phyloP scores from a whole-genome alignment of 2,113 vertebrate genomes.

The Cinclus cinclus region DNA sequence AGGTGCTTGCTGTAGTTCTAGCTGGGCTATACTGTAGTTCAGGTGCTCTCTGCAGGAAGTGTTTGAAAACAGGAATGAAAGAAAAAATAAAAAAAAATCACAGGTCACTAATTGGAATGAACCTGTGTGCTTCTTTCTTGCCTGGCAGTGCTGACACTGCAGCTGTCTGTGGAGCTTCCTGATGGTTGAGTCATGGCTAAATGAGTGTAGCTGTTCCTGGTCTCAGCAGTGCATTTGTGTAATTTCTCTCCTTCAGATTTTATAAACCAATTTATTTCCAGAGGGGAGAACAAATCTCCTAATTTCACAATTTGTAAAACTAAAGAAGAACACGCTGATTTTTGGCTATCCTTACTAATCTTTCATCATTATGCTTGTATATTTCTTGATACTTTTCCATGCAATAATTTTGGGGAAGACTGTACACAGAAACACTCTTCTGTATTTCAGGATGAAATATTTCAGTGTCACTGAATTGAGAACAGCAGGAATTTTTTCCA shows the following conservation, averaged over 20 bases:
- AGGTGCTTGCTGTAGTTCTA: neutral
- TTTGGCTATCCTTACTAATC: neutral
- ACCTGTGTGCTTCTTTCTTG: neutral
- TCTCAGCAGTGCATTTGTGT: neutral
- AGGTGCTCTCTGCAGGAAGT: neutral
- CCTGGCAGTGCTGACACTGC: neutral
- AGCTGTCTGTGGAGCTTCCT: neutral
- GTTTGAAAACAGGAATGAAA: neutral
- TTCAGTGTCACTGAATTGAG: neutral
- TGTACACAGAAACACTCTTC: neutral
- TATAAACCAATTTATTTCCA: neutral
- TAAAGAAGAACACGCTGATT: neutral
- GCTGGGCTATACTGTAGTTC: neutral
- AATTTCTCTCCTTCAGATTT: neutral
- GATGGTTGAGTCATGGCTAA: neutral
- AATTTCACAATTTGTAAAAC: neutral
- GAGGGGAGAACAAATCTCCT: neutral
- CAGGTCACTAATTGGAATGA: neutral
- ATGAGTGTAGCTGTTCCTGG: neutral
- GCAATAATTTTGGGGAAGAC: neutral
- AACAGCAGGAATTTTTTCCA: neutral
- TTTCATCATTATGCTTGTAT: neutral
- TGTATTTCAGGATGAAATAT: neutral
- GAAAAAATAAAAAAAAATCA: neutral
- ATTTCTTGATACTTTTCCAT: neutral